These are phyloP conservation scores for Isoperla grammatica DNA, from an alignment of 2,888 invertebrate species.

Conservation along the genomic window DNA sequence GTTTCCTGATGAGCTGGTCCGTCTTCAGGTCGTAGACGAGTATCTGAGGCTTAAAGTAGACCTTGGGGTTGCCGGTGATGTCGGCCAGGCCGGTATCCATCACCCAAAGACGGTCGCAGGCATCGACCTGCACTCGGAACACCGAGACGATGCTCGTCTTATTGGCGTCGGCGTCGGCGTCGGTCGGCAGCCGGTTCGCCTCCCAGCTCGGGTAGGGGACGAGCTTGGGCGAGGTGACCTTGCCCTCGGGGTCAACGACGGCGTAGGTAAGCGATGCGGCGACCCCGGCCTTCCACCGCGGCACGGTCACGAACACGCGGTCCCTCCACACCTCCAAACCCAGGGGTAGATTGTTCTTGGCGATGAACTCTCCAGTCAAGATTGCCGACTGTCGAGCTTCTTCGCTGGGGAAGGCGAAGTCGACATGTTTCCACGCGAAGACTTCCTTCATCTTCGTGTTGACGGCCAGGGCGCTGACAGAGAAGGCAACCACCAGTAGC, in stretches of 20 bases:
- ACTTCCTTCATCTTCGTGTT: too few relatives aligned
- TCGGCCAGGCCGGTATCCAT: conserved; percentile 74
- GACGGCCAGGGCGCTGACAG: too few relatives aligned
- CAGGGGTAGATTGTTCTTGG: conserved; percentile 61
- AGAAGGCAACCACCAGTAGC: too few relatives aligned
- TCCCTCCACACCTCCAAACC: conserved; percentile 66
- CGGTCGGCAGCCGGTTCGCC: conserved; percentile 68
- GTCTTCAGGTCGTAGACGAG: conserved; percentile 71
- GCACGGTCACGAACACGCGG: conserved; percentile 57
- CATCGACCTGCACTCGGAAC: conserved; percentile 67
- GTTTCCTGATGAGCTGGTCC: conserved; percentile 55
- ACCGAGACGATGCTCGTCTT: conserved; percentile 45
- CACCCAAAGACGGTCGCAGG: conserved; percentile 72
- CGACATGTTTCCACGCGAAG: conserved; percentile 64
- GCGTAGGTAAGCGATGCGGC: conserved; percentile 65
- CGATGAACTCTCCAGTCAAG: conserved; percentile 54
- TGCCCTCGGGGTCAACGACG: conserved; percentile 41
- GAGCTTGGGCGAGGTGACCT: conserved; percentile 38
- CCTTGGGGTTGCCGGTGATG: conserved; percentile 50
- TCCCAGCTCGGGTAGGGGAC: conserved; percentile 72
- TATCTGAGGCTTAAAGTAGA: conserved; percentile 39
- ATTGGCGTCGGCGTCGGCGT: conserved; percentile 41
- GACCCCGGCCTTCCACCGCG: conserved; percentile 64
- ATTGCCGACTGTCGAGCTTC: conserved; percentile 55
- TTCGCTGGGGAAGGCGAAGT: conserved; percentile 60